Evolutionary conservation across 2,888 invertebrate genomes (phyloP).

Genomic region (Heteromurus nitidus): DNA sequence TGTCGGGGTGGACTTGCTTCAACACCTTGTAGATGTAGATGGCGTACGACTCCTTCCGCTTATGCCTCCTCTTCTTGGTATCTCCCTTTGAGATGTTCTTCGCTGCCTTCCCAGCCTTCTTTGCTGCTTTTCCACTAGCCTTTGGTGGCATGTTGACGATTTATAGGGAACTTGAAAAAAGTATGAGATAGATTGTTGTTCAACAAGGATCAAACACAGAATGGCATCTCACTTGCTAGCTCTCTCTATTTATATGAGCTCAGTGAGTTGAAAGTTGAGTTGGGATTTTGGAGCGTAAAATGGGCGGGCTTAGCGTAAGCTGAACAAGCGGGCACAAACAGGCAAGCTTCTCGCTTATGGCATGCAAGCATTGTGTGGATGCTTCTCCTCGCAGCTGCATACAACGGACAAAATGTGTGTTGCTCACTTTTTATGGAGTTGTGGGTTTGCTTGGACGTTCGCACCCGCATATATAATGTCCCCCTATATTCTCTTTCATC

Average conservation of each 20-base stretch:
- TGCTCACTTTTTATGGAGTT: no score
- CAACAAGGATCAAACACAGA: background rate
- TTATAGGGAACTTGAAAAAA: background rate
- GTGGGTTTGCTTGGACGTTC: no score
- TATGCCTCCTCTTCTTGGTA: conserved; percentile 78
- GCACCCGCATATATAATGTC: background rate
- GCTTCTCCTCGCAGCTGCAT: no score
- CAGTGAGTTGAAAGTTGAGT: background rate
- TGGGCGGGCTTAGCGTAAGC: background rate
- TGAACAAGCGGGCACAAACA: background rate
- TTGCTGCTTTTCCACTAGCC: conserved; percentile 64
- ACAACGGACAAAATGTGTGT: no score
- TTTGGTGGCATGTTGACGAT: conserved; percentile 74
- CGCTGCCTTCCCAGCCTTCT: conserved; percentile 77
- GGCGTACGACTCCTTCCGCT: conserved; percentile 78
- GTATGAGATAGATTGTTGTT: background rate
- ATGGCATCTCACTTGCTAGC: background rate
- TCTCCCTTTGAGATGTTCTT: conserved; percentile 77
- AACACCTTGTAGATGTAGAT: conserved; percentile 77
- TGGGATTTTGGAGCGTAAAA: conserved; percentile 76
- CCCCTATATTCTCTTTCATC: background rate
- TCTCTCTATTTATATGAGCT: background rate
- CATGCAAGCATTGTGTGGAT: no score
- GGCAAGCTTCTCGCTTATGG: no score
- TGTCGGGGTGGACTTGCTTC: conserved; percentile 76